These are phyloP conservation scores for Tetragonisca angustula DNA, from an alignment of 2,888 invertebrate genomes.

Conservation along the genomic window DNA sequence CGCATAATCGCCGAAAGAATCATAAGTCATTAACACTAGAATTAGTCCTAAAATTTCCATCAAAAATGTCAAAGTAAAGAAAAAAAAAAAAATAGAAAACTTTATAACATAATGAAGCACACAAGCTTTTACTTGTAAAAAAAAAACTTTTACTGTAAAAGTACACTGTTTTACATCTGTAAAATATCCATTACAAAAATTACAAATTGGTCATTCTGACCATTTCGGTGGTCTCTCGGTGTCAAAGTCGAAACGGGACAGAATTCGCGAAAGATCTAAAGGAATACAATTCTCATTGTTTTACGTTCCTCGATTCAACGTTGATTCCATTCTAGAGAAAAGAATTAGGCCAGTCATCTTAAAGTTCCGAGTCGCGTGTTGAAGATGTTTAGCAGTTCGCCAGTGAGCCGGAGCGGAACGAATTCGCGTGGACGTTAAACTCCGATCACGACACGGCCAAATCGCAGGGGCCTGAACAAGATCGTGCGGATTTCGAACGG, in stretches of 20 bases:
- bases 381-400: background rate
- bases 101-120: too few relatives aligned
- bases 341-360: background rate
- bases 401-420: background rate
- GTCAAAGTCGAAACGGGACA: background rate
- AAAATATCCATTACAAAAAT: too few relatives aligned
- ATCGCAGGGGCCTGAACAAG: background rate
- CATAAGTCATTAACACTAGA: background rate
- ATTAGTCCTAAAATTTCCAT: too few relatives aligned
- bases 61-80: too few relatives aligned
- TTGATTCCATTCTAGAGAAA: background rate
- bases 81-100: too few relatives aligned
- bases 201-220: too few relatives aligned
- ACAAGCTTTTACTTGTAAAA: too few relatives aligned
- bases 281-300: background rate
- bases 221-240: too few relatives aligned
- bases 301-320: background rate
- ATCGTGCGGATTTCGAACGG: constrained; percentile 8
- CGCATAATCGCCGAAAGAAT: background rate
- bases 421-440: constrained; percentile 18
- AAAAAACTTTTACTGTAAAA: too few relatives aligned
- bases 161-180: too few relatives aligned
- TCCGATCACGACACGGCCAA: background rate
- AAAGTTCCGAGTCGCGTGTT: background rate
- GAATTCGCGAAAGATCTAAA: background rate